Percentiles rank a stretch among this genome's conserved stretches.
Conservation (phyloP, 2,113 vertebrate genomes). For the Tychaedon coryphoeus region DNA sequence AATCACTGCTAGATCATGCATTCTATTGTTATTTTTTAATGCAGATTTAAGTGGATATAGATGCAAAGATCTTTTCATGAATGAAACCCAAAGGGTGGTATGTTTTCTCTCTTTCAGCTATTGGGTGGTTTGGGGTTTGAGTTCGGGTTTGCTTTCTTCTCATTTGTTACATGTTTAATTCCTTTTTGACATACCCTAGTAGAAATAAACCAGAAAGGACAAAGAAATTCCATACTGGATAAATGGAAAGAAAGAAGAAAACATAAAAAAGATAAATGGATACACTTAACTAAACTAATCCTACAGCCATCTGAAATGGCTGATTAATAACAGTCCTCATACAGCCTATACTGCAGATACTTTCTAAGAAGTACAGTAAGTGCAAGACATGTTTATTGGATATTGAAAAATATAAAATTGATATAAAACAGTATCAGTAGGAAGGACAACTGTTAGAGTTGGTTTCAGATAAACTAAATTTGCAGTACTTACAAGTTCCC, state of each 20-base stretch:
- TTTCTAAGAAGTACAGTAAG: constrained; percentile 4
- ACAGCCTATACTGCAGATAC: background rate
- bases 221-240: constrained; percentile 31
- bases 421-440: constrained; percentile 58
- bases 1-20: background rate
- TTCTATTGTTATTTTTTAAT: constrained; percentile 47
- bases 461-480: constrained; percentile 61
- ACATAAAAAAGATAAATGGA: constrained; percentile 38
- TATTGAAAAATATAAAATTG: constrained; percentile 52
- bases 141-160: background rate
- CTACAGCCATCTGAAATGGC: constrained; percentile 8
- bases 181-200: background rate
- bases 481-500: constrained; percentile 57
- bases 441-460: constrained; percentile 54
- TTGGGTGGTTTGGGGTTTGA: background rate
- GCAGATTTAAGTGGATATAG: constrained; percentile 33
- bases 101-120: background rate
- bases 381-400: constrained; percentile 32
- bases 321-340: constrained; percentile 38
- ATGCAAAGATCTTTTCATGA: constrained; percentile 26
- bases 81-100: background rate
- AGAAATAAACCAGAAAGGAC: constrained; percentile 39
- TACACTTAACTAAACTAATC: constrained; percentile 32
- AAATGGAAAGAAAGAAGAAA: constrained; percentile 34
- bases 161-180: constrained; percentile 8